A percentile compares a stretch with the other conserved stretches of the same genome.
phyloP scores from a whole-genome alignment of 1,140 invertebrate species.

The Procambarus clarkii region DNA sequence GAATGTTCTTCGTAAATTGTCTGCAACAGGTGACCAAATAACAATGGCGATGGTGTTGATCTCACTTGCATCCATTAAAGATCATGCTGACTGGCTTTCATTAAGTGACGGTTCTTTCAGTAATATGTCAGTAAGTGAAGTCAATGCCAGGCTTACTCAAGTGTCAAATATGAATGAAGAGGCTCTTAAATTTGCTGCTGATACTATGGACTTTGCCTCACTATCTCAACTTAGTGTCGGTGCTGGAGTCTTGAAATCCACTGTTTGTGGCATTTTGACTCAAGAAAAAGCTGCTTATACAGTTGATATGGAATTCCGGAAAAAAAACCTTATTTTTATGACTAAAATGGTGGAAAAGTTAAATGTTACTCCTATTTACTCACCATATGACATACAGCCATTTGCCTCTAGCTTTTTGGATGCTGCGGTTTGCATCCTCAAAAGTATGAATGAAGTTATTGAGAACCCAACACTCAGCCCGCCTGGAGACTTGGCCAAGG shows the following conservation, averaged over 20 bases:
- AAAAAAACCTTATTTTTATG: slow-evolving; percentile 12
- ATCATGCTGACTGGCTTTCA: slow-evolving; percentile 37
- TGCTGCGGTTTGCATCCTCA: slow-evolving; percentile 3
- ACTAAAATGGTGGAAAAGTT: slow-evolving; percentile 23
- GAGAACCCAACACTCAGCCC: slow-evolving; percentile 14
- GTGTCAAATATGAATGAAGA: slow-evolving; percentile 22
- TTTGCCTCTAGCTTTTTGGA: slow-evolving; percentile 21
- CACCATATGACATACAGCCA: slow-evolving; percentile 10
- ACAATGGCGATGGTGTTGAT: slow-evolving; percentile 18
- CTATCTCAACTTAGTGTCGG: slow-evolving; percentile 22
- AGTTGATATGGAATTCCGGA: slow-evolving; percentile 30
- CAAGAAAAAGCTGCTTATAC: slow-evolving; percentile 23
- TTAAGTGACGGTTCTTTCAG: not conserved
- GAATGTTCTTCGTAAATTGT: not conserved
- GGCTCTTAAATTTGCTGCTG: not conserved
- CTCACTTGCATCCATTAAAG: slow-evolving; percentile 2
- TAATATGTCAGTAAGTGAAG: not conserved
- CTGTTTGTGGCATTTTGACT: slow-evolving; percentile 11
- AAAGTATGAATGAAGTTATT: slow-evolving; percentile 24
- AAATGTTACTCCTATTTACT: not conserved
- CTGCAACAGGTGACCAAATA: slow-evolving; percentile 5
- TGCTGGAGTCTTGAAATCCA: slow-evolving; percentile 20
- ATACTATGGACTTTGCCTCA: slow-evolving; percentile 27
- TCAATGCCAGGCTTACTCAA: not conserved
- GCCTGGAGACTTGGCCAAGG: not conserved